phyloP scores from a whole-genome alignment of 2,888 invertebrate genomes.

The Amblyteles armatorius region DNA sequence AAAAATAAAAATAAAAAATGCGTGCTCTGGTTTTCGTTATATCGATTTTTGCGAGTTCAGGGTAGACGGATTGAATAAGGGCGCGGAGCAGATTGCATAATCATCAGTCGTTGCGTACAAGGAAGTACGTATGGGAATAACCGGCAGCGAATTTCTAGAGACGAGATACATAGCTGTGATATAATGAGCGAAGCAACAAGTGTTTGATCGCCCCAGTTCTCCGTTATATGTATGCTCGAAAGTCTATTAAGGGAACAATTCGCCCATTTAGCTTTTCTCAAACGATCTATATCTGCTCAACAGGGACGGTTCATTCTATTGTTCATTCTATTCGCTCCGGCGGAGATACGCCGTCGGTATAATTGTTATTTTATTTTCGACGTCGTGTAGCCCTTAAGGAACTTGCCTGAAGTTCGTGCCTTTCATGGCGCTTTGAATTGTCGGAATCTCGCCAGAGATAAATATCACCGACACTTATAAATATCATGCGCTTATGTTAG shows the following conservation, averaged over 20 bases:
- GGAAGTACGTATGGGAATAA: background rate
- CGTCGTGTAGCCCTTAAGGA: background rate
- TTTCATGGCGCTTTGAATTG: no score
- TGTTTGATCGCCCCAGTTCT: constrained; percentile 8
- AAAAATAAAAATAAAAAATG: background rate
- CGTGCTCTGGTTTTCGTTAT: background rate
- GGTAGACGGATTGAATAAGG: background rate
- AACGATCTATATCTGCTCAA: background rate
- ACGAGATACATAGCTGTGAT: background rate
- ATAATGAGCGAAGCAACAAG: constrained; percentile 31
- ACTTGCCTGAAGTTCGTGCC: background rate
- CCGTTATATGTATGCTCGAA: constrained; percentile 13
- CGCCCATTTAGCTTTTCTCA: background rate
- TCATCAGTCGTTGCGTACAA: background rate
- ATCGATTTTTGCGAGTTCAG: background rate
- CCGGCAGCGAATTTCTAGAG: constrained; percentile 4
- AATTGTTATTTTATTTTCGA: background rate
- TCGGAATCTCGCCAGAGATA: background rate
- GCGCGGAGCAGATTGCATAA: background rate
- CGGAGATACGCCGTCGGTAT: background rate
- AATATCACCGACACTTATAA: background rate
- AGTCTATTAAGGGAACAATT: constrained; percentile 27
- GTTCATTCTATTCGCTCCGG: background rate
- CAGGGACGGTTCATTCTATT: background rate
- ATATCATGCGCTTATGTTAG: background rate